Conservation (phyloP, 1,140 invertebrate genomes). For the Xylocopa sonorina region DNA sequence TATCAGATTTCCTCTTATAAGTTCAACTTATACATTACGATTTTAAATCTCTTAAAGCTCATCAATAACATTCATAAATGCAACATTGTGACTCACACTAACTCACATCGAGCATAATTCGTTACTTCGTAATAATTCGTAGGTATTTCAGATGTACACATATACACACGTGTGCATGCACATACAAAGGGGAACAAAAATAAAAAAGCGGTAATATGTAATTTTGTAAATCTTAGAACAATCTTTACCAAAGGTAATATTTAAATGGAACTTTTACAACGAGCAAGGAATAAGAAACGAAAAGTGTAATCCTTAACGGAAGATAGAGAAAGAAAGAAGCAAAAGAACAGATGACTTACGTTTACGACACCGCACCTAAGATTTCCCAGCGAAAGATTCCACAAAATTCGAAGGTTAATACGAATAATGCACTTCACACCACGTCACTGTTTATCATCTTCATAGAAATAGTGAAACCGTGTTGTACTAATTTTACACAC, state of each 20-base stretch:
- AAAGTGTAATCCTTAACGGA: slow-evolving; percentile 6
- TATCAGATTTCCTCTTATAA: not conserved
- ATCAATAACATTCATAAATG: not conserved
- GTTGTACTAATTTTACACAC: slow-evolving; percentile 32
- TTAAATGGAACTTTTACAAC: not conserved
- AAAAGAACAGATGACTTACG: slow-evolving; percentile 46
- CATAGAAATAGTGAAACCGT: not conserved
- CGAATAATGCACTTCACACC: slow-evolving; percentile 34
- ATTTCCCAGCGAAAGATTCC: slow-evolving; percentile 12
- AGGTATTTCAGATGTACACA: too few species aligned
- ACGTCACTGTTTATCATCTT: slow-evolving; percentile 15
- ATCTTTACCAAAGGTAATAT: not conserved
- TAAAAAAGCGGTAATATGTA: too few species aligned
- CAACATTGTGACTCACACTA: not conserved
- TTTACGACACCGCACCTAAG: slow-evolving; percentile 21
- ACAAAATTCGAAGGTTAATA: not conserved
- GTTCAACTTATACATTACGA: not conserved
- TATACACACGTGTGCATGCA: too few species aligned
- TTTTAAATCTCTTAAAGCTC: too few species aligned
- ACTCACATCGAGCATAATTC: not conserved
- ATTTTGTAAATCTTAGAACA: not conserved
- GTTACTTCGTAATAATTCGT: too few species aligned
- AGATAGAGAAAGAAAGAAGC: slow-evolving; percentile 3
- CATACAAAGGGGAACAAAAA: not conserved
- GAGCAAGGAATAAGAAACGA: not conserved